These are phyloP conservation scores for Vidua chalybeata DNA, from an alignment of 2,113 vertebrate species.

Conservation along the genomic window DNA sequence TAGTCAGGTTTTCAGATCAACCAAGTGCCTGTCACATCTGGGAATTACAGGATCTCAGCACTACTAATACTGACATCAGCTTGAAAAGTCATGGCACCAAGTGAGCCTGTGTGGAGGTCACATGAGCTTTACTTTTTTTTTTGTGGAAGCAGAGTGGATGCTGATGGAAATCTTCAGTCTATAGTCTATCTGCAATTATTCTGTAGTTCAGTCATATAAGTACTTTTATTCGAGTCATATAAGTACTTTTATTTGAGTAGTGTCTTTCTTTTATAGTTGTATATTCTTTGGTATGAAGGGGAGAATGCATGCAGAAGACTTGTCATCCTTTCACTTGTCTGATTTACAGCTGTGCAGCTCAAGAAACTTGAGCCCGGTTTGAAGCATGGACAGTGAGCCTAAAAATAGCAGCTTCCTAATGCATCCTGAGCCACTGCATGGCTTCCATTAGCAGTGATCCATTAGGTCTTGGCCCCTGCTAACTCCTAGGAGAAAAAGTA, in stretches of 20 bases:
- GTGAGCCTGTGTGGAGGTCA: background rate
- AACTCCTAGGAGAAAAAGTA: background rate
- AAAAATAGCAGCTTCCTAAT: conserved; percentile 47
- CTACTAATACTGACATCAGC: background rate
- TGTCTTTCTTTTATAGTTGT: background rate
- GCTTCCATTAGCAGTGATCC: conserved; percentile 40
- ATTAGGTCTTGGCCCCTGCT: conserved; percentile 19
- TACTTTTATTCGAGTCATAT: background rate
- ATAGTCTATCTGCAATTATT: background rate
- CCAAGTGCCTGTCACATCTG: background rate
- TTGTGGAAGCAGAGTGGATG: background rate
- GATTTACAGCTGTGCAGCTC: background rate
- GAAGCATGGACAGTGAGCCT: background rate
- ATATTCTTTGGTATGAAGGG: background rate
- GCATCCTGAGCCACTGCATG: background rate
- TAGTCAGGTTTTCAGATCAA: background rate
- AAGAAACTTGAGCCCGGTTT: background rate
- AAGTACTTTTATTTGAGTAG: background rate
- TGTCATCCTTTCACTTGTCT: background rate
- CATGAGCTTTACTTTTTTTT: background rate
- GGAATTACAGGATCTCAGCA: background rate
- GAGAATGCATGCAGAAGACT: background rate
- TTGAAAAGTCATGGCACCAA: background rate
- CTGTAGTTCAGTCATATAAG: background rate
- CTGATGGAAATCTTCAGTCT: background rate